A percentile compares a stretch with the other conserved stretches of the same genome.
These are phyloP conservation scores for Conchocele bisecta DNA, from an alignment of 2,888 invertebrate genomes.

Conservation along the genomic window DNA sequence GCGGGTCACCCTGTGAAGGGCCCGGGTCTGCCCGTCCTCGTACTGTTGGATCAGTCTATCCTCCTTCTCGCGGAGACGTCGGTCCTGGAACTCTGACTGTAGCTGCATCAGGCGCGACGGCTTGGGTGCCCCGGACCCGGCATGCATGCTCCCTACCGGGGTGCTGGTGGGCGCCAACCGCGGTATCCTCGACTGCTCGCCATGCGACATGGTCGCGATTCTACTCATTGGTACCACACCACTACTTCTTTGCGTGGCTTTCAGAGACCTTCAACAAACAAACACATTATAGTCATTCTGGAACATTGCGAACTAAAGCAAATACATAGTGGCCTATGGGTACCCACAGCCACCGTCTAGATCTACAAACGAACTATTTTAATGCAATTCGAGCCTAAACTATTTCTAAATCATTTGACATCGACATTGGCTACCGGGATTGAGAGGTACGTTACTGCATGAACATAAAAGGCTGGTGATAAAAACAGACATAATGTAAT, in stretches of 20 bases:
- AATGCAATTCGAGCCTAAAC: too few species aligned
- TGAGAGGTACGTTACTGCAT: too few species aligned
- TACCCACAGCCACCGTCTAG: too few species aligned
- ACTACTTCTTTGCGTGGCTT: not conserved
- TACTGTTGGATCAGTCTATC: constrained; percentile 72
- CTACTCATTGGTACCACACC: constrained; percentile 33
- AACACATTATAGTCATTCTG: too few species aligned
- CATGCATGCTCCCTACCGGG: not conserved
- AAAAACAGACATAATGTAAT: too few species aligned
- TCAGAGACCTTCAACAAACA: too few species aligned
- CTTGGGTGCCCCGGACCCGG: constrained; percentile 27
- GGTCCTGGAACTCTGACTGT: constrained; percentile 72
- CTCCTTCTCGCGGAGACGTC: constrained; percentile 74
- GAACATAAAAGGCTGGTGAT: too few species aligned
- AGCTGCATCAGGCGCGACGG: constrained; percentile 72
- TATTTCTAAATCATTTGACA: too few species aligned
- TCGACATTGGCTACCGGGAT: too few species aligned
- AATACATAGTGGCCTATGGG: too few species aligned
- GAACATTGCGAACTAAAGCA: too few species aligned
- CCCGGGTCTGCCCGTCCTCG: constrained; percentile 67
- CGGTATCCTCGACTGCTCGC: constrained; percentile 46
- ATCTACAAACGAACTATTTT: too few species aligned
- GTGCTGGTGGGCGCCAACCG: constrained; percentile 13
- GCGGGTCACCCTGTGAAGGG: constrained; percentile 58
- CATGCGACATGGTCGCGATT: constrained; percentile 21